Evolutionary conservation across 1,140 invertebrate species (phyloP).

Genomic region (Lasioglossum baleicum): DNA sequence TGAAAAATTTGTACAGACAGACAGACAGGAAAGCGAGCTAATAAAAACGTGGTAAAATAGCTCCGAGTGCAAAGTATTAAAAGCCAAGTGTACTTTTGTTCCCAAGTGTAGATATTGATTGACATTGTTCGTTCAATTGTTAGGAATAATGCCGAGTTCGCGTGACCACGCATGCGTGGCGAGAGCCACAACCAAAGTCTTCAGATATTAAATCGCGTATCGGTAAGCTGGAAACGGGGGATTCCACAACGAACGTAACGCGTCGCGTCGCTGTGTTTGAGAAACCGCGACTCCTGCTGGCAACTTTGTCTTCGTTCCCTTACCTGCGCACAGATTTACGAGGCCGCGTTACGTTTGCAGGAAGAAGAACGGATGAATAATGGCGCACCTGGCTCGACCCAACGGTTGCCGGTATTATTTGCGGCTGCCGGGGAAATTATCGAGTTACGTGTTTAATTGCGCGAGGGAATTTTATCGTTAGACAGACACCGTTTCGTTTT

Average conservation of each 20-base stretch:
- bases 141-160: too few relatives aligned
- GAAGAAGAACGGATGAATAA: constrained; percentile 71
- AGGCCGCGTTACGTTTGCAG: constrained; percentile 51
- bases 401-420: constrained; percentile 66
- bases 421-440: constrained; percentile 67
- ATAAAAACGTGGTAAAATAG: too few relatives aligned
- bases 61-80: too few relatives aligned
- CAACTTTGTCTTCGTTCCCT: constrained; percentile 58
- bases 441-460: constrained; percentile 63
- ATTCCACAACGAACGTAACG: constrained; percentile 31
- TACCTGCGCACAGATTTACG: constrained; percentile 66
- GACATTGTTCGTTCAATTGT: too few relatives aligned
- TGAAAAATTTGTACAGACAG: too few relatives aligned
- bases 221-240: constrained; percentile 1
- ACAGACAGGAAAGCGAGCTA: too few relatives aligned
- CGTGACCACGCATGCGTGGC: too few relatives aligned
- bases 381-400: constrained; percentile 62
- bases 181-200: background rate
- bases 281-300: constrained; percentile 41
- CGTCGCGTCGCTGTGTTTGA: constrained; percentile 37
- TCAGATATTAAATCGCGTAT: background rate
- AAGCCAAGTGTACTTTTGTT: too few relatives aligned
- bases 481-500: background rate
- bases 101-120: too few relatives aligned
- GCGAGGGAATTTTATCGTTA: constrained; percentile 7